Base-by-base conservation (phyloP, 2,797 vertebrate genomes). In the Sebastolobus altivelis region DNA sequence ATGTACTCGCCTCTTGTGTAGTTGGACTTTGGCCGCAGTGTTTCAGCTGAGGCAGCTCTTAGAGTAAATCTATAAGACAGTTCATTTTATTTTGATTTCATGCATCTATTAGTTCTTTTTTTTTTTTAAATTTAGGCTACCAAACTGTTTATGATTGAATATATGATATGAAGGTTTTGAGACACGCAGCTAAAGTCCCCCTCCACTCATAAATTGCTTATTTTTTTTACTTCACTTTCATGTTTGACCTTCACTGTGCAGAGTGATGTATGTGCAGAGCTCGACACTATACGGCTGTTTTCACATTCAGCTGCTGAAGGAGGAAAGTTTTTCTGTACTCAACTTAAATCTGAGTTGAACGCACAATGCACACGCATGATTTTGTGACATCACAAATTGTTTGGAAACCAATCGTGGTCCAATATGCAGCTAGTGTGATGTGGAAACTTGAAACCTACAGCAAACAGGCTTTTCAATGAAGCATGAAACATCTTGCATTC, bases 151-250 rank as follows among this genome's bases (percentile, higher is more conserved):
- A 56, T 46, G 35, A 46, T 46, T 46, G 43, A 8, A 46, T 46
- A 46, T 46, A 18, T 46, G 16, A 16, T 46, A 46, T 46, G 6
- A 7, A 10, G 10, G 14, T 54, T 54, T 71, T 63, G 37, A 33
- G 29, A 69, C 12, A 20, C 13, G 18, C 25, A 33, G 8, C 38
- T 14, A 8, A 77, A 63, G 10, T 27, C 29, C n/a, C 18, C 20
- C 11, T 16, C 37, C 8, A 9, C 22, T 70, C 22, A 46, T 10
- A 71, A 72, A 27, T 58, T 11, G 3, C 6, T 37, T 58, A 11
- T 61, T 54, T 77, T 54, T 77, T 58, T 49, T n/a, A 31, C 31
- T 46, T 77, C 20, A n/a, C 20, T 38, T 38, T 13, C 8, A 58
- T 6, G 29, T 72, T 59, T 25, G n/a, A 1, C 25, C 29, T 60